A percentile compares a stretch with the other conserved stretches of the same genome.
phyloP scores from a whole-genome alignment of 2,113 vertebrate species.

The Bucco capensis region DNA sequence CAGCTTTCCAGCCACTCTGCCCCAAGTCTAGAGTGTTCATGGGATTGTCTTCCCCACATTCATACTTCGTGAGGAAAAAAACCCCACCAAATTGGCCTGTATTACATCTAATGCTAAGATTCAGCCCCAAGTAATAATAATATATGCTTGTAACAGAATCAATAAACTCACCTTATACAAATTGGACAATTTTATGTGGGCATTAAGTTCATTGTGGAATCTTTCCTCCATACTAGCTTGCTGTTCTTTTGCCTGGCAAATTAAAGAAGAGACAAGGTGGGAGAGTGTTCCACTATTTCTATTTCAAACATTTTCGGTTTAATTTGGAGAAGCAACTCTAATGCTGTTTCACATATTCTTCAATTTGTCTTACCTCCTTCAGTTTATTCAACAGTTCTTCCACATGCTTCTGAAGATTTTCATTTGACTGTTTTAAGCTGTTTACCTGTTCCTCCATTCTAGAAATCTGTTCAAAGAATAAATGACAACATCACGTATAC shows the following conservation, averaged over 20 bases:
- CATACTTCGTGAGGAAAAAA: background rate
- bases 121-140: background rate
- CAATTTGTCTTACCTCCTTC: conserved; percentile 80
- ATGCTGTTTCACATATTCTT: background rate
- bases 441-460: conserved; percentile 86
- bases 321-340: background rate
- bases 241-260: conserved; percentile 86
- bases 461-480: conserved; percentile 74
- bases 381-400: conserved; percentile 88
- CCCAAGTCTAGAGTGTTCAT: no score
- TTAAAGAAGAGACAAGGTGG: background rate
- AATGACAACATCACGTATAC: background rate
- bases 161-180: conserved; percentile 85
- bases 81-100: fast-evolving
- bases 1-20: no score
- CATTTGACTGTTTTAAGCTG: conserved; percentile 85
- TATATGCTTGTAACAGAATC: fast-evolving
- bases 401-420: conserved; percentile 87
- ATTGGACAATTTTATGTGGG: conserved; percentile 92
- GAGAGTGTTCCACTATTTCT: background rate
- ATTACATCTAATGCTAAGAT: background rate
- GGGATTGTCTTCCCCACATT: background rate
- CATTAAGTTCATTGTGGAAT: conserved; percentile 91
- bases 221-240: conserved; percentile 87
- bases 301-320: background rate